phyloP scores from a whole-genome alignment of 2,888 invertebrate genomes.

The Norana najaformis region DNA sequence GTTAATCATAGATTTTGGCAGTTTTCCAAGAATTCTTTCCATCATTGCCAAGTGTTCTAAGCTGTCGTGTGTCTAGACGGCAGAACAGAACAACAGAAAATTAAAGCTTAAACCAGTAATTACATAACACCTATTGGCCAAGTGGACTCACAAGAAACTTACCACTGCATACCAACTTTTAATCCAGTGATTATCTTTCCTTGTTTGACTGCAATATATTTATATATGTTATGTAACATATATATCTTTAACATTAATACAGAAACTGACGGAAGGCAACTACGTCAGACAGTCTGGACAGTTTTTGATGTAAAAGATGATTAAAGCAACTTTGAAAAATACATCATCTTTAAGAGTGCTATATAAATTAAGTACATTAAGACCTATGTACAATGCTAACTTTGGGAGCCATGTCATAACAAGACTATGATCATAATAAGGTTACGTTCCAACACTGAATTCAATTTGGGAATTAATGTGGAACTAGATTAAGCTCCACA shows the following conservation, averaged over 20 bases:
- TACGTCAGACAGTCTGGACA: too few species aligned
- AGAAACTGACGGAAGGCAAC: too few species aligned
- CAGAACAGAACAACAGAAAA: background rate
- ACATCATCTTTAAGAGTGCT: too few species aligned
- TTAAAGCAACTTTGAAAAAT: too few species aligned
- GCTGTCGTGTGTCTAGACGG: constrained; percentile 34
- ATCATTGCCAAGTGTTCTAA: constrained; percentile 37
- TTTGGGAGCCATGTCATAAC: too few species aligned
- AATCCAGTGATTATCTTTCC: background rate
- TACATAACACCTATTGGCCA: background rate
- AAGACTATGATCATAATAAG: too few species aligned
- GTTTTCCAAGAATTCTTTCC: constrained; percentile 35
- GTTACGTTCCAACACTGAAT: too few species aligned
- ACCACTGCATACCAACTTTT: background rate
- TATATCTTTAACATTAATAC: background rate
- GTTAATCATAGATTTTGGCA: constrained; percentile 28
- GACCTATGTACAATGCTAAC: too few species aligned
- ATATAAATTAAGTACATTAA: too few species aligned
- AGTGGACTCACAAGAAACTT: background rate
- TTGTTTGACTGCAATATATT: background rate
- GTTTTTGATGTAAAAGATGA: too few species aligned
- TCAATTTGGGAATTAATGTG: too few species aligned
- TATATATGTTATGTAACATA: background rate
- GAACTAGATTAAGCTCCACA: too few species aligned
- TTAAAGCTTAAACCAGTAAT: background rate